Evolutionary conservation across 1,140 invertebrate species (phyloP).

Genomic region (Pinna nobilis): DNA sequence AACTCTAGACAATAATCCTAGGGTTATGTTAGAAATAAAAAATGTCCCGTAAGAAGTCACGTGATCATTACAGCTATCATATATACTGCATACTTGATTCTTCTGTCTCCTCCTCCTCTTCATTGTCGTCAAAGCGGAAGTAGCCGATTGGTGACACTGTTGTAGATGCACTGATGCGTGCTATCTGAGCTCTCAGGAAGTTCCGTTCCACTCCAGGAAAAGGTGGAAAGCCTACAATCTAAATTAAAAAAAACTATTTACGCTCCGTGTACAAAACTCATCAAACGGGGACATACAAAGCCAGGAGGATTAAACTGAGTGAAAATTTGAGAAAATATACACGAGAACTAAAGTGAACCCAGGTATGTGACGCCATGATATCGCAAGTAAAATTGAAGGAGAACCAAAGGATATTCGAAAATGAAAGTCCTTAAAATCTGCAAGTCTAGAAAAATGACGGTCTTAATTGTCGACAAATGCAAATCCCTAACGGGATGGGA

Average conservation of each 20-base stretch:
- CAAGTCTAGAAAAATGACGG: too few relatives aligned
- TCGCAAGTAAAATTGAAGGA: too few relatives aligned
- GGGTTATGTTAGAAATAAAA: neutral
- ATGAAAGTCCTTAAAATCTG: too few relatives aligned
- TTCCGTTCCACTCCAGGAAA: slow-evolving; percentile 64
- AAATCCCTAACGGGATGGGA: too few relatives aligned
- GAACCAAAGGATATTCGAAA: too few relatives aligned
- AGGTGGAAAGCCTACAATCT: slow-evolving; percentile 63
- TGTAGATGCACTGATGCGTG: slow-evolving; percentile 62
- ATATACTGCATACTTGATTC: slow-evolving; percentile 19
- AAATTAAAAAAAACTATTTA: slow-evolving; percentile 1
- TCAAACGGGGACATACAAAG: too few relatives aligned
- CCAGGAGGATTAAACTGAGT: neutral
- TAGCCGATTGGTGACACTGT: slow-evolving; percentile 64
- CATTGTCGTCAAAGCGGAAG: slow-evolving; percentile 63
- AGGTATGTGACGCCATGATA: too few relatives aligned
- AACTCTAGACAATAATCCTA: neutral
- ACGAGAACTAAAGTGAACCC: too few relatives aligned
- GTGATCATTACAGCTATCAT: neutral
- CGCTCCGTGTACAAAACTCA: neutral
- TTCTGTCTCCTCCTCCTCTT: slow-evolving; percentile 57
- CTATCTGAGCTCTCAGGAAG: slow-evolving; percentile 65
- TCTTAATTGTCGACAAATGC: too few relatives aligned
- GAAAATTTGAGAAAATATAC: neutral
- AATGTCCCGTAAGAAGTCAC: neutral